phyloP scores from a whole-genome alignment of 2,113 vertebrate genomes.

The Notothenia coriiceps region DNA sequence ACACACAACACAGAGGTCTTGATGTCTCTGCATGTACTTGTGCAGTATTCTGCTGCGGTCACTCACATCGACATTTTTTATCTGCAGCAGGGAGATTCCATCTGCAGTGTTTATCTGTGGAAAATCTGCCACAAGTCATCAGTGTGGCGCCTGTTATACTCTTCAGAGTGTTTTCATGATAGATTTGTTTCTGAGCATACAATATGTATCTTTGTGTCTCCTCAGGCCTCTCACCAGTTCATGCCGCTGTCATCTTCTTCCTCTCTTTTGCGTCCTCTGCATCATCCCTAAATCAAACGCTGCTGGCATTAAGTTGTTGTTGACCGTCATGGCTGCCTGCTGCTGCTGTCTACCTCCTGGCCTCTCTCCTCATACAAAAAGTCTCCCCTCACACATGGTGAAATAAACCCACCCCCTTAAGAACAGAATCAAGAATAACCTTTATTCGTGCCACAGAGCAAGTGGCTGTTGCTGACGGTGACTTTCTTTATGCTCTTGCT shows the following conservation, averaged over 20 bases:
- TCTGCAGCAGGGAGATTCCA: background rate
- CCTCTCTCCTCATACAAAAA: slow-evolving; percentile 63
- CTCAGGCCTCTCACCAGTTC: slow-evolving; percentile 23
- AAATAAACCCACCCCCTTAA: background rate
- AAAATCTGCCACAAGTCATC: slow-evolving; percentile 10
- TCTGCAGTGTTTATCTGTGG: slow-evolving; percentile 5
- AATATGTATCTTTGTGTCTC: background rate
- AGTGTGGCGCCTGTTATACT: background rate
- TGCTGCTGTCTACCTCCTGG: slow-evolving; percentile 54
- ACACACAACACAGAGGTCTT: background rate
- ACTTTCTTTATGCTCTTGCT: background rate
- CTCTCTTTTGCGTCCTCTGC: slow-evolving; percentile 12
- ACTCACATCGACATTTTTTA: slow-evolving; percentile 61
- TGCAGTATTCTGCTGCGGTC: slow-evolving; percentile 64
- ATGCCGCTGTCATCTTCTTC: slow-evolving; percentile 14
- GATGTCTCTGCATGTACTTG: slow-evolving; percentile 8
- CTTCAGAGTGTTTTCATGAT: background rate
- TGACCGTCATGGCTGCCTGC: slow-evolving; percentile 66
- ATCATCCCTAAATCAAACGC: slow-evolving; percentile 3
- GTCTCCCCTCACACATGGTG: slow-evolving; percentile 71
- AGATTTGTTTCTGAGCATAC: background rate
- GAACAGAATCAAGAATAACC: too few relatives aligned
- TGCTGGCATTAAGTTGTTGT: slow-evolving; percentile 12
- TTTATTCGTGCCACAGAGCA: too few relatives aligned
- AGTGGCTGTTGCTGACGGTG: background rate